Percentiles rank a stretch among this genome's conserved stretches.
These are phyloP conservation scores for Baryphthengus martii DNA, from an alignment of 2,113 vertebrate species.

Conservation along the genomic window DNA sequence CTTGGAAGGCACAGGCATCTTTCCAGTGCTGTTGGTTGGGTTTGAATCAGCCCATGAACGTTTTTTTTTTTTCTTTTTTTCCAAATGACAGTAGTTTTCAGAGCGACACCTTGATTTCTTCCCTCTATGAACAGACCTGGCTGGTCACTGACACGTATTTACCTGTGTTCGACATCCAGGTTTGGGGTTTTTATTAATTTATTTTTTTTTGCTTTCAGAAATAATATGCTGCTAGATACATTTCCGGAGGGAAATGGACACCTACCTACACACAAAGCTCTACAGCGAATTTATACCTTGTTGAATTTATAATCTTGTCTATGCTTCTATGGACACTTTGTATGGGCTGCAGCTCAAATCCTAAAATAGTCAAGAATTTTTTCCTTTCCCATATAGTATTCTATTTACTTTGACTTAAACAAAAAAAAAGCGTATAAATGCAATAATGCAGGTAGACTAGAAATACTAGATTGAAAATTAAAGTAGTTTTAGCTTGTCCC, in stretches of 20 bases:
- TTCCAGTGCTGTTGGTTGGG: accelerated
- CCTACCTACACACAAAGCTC: conserved; percentile 64
- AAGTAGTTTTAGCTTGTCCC: conserved; percentile 78
- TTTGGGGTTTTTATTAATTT: neutral
- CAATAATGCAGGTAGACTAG: conserved; percentile 83
- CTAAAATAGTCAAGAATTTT: conserved; percentile 70
- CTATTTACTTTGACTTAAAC: conserved; percentile 68
- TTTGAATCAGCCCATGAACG: neutral
- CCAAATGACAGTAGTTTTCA: neutral
- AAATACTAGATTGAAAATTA: conserved; percentile 73
- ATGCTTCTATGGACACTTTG: conserved; percentile 75
- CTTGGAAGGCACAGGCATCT: neutral
- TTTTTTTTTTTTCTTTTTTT: conserved; percentile 2
- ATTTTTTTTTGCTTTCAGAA: conserved; percentile 4
- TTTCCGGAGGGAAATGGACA: conserved; percentile 70
- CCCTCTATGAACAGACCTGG: conserved; percentile 29
- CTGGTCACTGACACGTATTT: conserved; percentile 15
- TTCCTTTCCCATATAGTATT: conserved; percentile 75
- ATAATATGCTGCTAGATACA: conserved; percentile 38
- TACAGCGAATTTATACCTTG: conserved; percentile 65
- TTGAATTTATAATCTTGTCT: conserved; percentile 69
- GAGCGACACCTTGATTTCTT: conserved; percentile 13
- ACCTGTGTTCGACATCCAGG: conserved; percentile 40
- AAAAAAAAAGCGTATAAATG: conserved; percentile 79
- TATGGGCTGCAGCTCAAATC: conserved; percentile 73